These are phyloP conservation scores for Ennomos fuscantarius DNA, from an alignment of 2,888 invertebrate genomes.

Conservation along the genomic window DNA sequence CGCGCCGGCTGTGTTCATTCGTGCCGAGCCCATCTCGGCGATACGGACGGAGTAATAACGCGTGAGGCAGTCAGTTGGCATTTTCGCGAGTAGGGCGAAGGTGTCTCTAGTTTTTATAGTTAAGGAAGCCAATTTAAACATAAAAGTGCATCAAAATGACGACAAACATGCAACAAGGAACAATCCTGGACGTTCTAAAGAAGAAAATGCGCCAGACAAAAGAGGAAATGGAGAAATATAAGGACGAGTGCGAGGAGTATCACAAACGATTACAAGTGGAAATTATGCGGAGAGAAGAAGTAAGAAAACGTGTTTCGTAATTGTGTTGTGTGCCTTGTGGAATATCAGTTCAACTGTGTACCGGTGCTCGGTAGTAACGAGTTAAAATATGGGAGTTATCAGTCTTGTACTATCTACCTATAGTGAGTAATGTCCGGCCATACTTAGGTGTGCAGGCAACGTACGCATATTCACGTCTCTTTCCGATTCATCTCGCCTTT, in stretches of 20 bases:
- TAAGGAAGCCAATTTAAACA: conserved; percentile 68
- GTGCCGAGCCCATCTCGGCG: conserved; percentile 81
- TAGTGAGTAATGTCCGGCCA: conserved; percentile 85
- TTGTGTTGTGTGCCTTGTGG: conserved; percentile 70
- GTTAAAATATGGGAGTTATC: conserved; percentile 69
- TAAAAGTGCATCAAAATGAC: conserved; percentile 89
- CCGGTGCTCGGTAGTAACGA: conserved; percentile 56
- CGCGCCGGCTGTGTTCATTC: conserved; percentile 83
- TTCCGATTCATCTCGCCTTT: conserved; percentile 65
- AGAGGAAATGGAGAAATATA: conserved; percentile 99
- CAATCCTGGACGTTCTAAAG: conserved; percentile 98
- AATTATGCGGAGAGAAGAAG: conserved; percentile 98
- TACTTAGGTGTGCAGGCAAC: conserved; percentile 84
- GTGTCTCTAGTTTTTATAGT: conserved; percentile 80
- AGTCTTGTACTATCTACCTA: conserved; percentile 79
- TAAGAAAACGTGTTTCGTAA: conserved; percentile 87
- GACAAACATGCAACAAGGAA: conserved; percentile 96
- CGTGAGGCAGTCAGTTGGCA: conserved; percentile 81
- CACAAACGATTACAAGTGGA: conserved; percentile 98
- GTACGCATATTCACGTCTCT: conserved; percentile 83
- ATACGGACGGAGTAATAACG: conserved; percentile 76
- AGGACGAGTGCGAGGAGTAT: conserved; percentile 98
- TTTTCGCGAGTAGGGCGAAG: conserved; percentile 83
- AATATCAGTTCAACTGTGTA: conserved; percentile 54
- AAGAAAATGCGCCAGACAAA: conserved; percentile 99